phyloP scores from a whole-genome alignment of 2,888 invertebrate species.

The Arge pagana region DNA sequence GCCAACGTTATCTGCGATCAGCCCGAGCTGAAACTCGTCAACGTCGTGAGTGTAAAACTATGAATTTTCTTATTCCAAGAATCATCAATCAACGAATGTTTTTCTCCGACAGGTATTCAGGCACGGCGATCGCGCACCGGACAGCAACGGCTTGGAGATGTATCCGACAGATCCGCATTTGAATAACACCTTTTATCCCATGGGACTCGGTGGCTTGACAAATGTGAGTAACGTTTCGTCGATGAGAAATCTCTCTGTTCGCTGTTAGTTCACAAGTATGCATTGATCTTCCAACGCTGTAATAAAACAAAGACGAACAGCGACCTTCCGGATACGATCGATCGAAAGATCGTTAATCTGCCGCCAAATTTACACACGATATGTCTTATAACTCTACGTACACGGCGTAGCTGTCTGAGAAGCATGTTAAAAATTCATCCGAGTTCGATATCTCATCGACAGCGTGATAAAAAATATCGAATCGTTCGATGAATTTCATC shows the following conservation, averaged over 20 bases:
- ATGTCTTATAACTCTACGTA: too few species aligned
- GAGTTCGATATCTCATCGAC: too few species aligned
- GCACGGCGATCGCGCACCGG: conserved; percentile 75
- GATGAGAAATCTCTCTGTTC: not conserved
- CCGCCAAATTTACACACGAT: too few species aligned
- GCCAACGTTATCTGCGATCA: too few species aligned
- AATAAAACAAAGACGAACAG: too few species aligned
- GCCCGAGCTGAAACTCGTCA: conserved; percentile 34
- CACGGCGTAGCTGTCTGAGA: too few species aligned
- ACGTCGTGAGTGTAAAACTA: conserved; percentile 36
- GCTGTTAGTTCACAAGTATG: not conserved
- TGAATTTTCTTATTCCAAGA: not conserved
- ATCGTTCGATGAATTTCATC: too few species aligned
- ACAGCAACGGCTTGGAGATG: conserved; percentile 59
- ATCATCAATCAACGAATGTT: not conserved
- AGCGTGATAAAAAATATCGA: too few species aligned
- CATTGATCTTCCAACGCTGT: too few species aligned
- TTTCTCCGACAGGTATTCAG: conserved; percentile 64
- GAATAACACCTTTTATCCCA: conserved; percentile 64
- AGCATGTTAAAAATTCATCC: too few species aligned
- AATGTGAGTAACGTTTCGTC: conserved; percentile 63
- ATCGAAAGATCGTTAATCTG: too few species aligned
- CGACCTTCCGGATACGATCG: too few species aligned
- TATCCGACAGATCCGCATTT: conserved; percentile 65
- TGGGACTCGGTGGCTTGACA: conserved; percentile 69